Evolutionary conservation across 2,113 vertebrate genomes (phyloP).

Genomic region (Eudorcas thomsonii): DNA sequence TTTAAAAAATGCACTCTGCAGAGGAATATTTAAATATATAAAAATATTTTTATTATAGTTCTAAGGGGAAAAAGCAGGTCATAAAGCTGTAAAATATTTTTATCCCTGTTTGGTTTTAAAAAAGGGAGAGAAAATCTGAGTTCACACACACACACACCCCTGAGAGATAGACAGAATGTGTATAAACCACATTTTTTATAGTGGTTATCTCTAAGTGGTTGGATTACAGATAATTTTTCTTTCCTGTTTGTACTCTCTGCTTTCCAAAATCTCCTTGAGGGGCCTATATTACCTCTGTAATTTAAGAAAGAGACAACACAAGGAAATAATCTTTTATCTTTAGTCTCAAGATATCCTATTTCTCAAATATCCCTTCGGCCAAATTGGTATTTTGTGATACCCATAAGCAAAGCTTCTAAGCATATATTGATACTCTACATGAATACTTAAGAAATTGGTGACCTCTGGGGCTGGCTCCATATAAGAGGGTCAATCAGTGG

Average conservation of each 20-base stretch:
- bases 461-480: not conserved
- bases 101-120: not conserved
- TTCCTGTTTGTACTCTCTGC: not conserved
- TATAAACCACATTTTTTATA: not conserved
- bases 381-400: not conserved
- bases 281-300: not conserved
- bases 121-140: not conserved
- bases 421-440: not conserved
- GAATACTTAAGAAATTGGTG: not conserved
- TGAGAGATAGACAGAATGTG: not conserved
- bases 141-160: not conserved
- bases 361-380: not conserved
- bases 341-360: not conserved
- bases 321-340: not conserved
- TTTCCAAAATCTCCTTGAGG: not conserved
- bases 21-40: constrained; percentile 2
- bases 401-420: not conserved
- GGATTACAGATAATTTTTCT: not conserved
- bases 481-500: not conserved
- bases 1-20: not conserved
- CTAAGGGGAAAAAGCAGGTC: not conserved
- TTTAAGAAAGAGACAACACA: not conserved
- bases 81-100: not conserved
- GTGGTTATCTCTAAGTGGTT: not conserved
- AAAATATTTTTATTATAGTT: constrained; percentile 12